A percentile compares a stretch with the other conserved stretches of the same genome.
Conservation (phyloP, 2,888 invertebrate genomes). For the Cartodere bifasciata region DNA sequence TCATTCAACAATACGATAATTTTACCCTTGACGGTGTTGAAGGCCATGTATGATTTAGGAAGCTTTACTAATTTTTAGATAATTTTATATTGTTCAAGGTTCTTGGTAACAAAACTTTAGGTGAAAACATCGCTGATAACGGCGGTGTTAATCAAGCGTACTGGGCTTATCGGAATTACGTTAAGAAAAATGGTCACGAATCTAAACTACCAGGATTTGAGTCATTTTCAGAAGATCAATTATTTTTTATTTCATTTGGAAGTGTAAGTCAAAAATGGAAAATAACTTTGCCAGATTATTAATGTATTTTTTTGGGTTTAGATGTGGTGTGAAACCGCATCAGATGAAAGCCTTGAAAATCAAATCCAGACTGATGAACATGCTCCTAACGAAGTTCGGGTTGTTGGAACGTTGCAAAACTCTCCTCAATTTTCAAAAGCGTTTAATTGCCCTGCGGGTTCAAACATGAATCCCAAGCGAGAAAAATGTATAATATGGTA, state of each 20-base stretch:
- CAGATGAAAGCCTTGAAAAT: slow-evolving; percentile 45
- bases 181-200: slow-evolving; percentile 45
- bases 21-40: slow-evolving; percentile 52
- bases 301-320: slow-evolving; percentile 28
- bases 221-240: slow-evolving; percentile 53
- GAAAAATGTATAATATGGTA: slow-evolving; percentile 43
- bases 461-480: slow-evolving; percentile 41
- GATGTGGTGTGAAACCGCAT: slow-evolving; percentile 77
- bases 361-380: slow-evolving; percentile 57
- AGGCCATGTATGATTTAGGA: slow-evolving; percentile 41
- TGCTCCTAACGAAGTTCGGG: slow-evolving; percentile 56
- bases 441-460: slow-evolving; percentile 42
- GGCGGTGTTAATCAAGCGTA: slow-evolving; percentile 67
- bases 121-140: slow-evolving; percentile 76
- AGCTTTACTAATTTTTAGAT: slow-evolving; percentile 4
- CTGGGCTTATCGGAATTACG: slow-evolving; percentile 51
- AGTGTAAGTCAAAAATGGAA: slow-evolving; percentile 44
- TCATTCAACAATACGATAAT: slow-evolving; percentile 68
- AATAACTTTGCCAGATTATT: too few relatives aligned
- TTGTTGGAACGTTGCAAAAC: slow-evolving; percentile 58
- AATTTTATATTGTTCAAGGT: slow-evolving; percentile 38
- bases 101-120: slow-evolving; percentile 61
- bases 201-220: slow-evolving; percentile 61
- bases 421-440: slow-evolving; percentile 57
- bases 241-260: slow-evolving; percentile 70